These are phyloP conservation scores for Drosophila subquinaria DNA, from an alignment of 2,888 invertebrate species.

Conservation along the genomic window DNA sequence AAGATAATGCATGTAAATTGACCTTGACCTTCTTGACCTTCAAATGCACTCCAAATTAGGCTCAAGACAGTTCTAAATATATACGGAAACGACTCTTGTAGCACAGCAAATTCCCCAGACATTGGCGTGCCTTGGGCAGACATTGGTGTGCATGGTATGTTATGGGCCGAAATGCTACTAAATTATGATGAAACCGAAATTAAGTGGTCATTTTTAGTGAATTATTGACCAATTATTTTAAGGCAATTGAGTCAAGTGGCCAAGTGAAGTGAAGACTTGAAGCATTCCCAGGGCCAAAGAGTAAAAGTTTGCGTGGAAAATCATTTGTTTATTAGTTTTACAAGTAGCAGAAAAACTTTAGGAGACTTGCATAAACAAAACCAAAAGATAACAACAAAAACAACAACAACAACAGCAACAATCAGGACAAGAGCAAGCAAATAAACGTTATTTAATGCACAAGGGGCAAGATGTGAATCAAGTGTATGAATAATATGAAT, in stretches of 20 bases:
- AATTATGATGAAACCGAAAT: conserved; percentile 72
- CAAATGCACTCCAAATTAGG: conserved; percentile 47
- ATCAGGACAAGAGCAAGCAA: conserved; percentile 46
- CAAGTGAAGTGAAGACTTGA: conserved; percentile 21
- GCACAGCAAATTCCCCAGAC: conserved; percentile 72
- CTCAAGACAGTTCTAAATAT: conserved; percentile 44
- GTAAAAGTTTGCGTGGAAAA: conserved; percentile 66
- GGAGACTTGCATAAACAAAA: conserved; percentile 41
- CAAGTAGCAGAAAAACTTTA: conserved; percentile 52
- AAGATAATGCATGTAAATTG: not conserved
- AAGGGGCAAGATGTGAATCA: conserved; percentile 58
- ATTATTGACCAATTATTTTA: conserved; percentile 81
- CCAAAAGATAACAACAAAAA: conserved; percentile 29
- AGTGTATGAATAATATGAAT: conserved; percentile 81
- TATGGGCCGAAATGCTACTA: conserved; percentile 32
- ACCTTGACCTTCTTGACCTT: conserved; percentile 69
- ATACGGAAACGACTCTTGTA: conserved; percentile 26
- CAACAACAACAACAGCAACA: conserved; percentile 28
- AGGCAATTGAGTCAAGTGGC: conserved; percentile 77
- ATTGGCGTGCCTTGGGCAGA: conserved; percentile 54
- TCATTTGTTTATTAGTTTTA: conserved; percentile 76
- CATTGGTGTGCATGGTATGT: conserved; percentile 2
- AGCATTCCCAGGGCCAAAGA: conserved; percentile 15
- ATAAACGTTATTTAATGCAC: conserved; percentile 73
- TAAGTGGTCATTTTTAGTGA: conserved; percentile 77